A percentile compares a stretch with the other conserved stretches of the same genome.
These are phyloP conservation scores for Cuniculus paca DNA, from an alignment of 2,797 vertebrate species.

Conservation along the genomic window DNA sequence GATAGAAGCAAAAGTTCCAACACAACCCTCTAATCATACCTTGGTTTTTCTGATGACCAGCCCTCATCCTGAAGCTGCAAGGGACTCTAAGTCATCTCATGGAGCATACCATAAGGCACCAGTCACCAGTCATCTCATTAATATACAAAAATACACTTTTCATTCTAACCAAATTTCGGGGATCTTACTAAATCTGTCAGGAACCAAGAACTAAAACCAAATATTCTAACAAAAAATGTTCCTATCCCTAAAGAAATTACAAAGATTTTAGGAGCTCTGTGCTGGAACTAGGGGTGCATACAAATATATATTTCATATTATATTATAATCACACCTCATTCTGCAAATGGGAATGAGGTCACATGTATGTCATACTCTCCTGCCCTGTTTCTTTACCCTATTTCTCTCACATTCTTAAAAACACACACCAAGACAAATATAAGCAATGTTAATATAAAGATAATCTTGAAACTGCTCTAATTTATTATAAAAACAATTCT, in stretches of 20 bases:
- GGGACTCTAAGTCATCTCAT: neutral
- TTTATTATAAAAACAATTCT: neutral
- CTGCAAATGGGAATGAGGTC: neutral
- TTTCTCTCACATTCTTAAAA: constrained; percentile 30
- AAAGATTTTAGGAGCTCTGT: neutral
- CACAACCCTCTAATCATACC: neutral
- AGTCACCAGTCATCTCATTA: neutral
- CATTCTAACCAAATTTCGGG: neutral
- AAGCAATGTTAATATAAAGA: neutral
- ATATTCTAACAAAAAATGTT: neutral
- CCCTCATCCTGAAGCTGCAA: neutral
- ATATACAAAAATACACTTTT: neutral
- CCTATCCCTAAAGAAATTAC: neutral
- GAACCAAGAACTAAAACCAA: neutral
- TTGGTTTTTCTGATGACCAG: neutral
- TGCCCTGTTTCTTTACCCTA: neutral
- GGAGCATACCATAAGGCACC: neutral
- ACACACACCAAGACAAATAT: neutral
- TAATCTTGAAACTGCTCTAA: neutral
- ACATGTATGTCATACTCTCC: neutral
- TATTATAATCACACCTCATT: neutral
- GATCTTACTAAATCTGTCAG: neutral
- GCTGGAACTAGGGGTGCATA: neutral
- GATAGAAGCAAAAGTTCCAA: neutral
- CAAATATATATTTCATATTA: neutral